Evolutionary conservation across 2,797 vertebrate species (phyloP).

Genomic region (Sebastes steindachneri): DNA sequence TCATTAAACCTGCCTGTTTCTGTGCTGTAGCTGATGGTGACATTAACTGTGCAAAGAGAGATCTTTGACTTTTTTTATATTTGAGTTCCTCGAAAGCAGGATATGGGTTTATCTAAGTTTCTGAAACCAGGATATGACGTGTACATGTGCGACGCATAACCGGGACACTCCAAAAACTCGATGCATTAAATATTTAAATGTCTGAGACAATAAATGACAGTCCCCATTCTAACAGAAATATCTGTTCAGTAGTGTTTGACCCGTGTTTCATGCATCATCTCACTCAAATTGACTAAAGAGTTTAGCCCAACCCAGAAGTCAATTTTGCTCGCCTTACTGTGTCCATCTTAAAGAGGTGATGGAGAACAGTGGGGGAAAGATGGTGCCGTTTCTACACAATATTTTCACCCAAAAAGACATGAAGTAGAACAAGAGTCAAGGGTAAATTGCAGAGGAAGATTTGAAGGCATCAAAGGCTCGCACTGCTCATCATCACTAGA

Average conservation of each 20-base stretch:
- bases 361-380: neutral
- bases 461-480: constrained; percentile 19
- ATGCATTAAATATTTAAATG: neutral
- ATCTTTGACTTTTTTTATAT: neutral
- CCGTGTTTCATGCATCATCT: neutral
- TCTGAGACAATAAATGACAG: neutral
- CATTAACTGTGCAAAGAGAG: neutral
- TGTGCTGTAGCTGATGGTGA: neutral
- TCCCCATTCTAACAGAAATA: neutral
- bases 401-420: neutral
- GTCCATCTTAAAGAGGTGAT: neutral
- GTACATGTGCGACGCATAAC: neutral
- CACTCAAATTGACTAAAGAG: neutral
- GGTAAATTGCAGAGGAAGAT: constrained; percentile 11
- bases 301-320: neutral
- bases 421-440: neutral
- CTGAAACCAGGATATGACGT: neutral
- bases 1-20: neutral
- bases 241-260: neutral
- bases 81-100: neutral
- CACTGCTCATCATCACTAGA: constrained; percentile 4
- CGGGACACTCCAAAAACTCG: neutral
- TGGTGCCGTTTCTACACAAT: neutral
- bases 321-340: neutral
- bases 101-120: neutral